Evolutionary conservation across 2,888 invertebrate species (phyloP).

Genomic region (Stenodema calcarata): DNA sequence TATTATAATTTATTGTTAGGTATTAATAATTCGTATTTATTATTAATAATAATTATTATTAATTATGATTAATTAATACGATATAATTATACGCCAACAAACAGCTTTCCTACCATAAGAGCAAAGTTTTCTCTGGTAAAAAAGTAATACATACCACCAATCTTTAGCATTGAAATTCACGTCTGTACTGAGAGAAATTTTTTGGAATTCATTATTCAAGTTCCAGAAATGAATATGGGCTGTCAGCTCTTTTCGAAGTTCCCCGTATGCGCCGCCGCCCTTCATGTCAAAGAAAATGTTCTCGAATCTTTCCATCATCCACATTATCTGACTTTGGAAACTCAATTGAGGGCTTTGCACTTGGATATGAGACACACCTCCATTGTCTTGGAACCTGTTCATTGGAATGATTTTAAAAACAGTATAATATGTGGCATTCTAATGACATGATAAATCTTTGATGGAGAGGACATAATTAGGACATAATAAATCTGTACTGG

Average conservation of each 20-base stretch:
- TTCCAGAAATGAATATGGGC: constrained; percentile 61
- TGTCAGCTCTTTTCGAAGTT: constrained; percentile 49
- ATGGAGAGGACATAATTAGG: too few relatives aligned
- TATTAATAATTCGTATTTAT: too few relatives aligned
- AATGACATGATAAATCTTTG: too few relatives aligned
- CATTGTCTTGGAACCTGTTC: constrained; percentile 61
- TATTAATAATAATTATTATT: too few relatives aligned
- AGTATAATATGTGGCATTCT: too few relatives aligned
- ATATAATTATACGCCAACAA: too few relatives aligned
- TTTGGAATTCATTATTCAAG: constrained; percentile 64
- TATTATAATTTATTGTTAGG: too few relatives aligned
- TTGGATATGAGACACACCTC: constrained; percentile 59
- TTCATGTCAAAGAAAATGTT: constrained; percentile 65
- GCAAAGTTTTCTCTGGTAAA: too few relatives aligned
- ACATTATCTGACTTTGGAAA: constrained; percentile 62
- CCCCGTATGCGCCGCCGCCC: constrained; percentile 62
- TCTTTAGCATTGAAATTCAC: constrained; percentile 65
- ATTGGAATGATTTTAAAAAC: too few relatives aligned
- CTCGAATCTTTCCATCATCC: constrained; percentile 66
- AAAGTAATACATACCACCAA: constrained; percentile 62
- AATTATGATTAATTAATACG: too few relatives aligned
- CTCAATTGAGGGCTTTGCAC: constrained; percentile 49
- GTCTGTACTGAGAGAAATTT: constrained; percentile 65
- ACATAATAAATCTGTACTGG: too few relatives aligned
- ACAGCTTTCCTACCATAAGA: too few relatives aligned